Conservation (phyloP, 2,113 vertebrate species). For the Otis tarda region DNA sequence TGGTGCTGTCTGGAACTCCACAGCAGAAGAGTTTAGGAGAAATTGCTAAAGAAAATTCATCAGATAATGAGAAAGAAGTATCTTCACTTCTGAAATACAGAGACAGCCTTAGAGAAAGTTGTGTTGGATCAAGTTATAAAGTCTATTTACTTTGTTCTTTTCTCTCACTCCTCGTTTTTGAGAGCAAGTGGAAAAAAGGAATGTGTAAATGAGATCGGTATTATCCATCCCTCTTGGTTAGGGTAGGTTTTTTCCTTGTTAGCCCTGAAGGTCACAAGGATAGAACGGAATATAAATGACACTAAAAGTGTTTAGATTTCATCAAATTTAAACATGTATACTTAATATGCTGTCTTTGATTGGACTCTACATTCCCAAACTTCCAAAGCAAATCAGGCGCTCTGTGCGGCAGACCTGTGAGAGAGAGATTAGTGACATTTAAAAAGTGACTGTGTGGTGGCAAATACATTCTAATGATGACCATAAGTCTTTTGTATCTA, state of each 20-base stretch:
- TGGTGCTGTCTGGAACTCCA: background rate
- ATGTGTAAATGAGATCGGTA: background rate
- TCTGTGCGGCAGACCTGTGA: background rate
- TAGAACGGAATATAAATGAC: background rate
- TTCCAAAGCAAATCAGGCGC: background rate
- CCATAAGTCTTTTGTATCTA: constrained; percentile 55
- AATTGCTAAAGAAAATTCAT: background rate
- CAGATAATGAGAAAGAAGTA: background rate
- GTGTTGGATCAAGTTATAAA: background rate
- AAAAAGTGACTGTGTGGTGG: background rate
- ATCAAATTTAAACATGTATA: background rate
- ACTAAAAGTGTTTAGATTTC: background rate
- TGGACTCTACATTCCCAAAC: background rate
- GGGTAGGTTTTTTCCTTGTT: background rate
- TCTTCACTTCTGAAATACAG: background rate
- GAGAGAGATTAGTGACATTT: constrained; percentile 9
- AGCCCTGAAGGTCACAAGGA: background rate
- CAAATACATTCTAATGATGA: constrained; percentile 31
- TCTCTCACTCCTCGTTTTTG: background rate
- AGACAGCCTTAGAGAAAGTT: background rate
- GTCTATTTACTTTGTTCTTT: background rate
- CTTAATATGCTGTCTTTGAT: background rate
- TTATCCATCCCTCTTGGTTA: background rate
- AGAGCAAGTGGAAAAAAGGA: background rate
- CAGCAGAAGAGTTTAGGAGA: background rate